Evolutionary conservation across 1,140 invertebrate genomes (phyloP).

Genomic region (Watersipora subatra): DNA sequence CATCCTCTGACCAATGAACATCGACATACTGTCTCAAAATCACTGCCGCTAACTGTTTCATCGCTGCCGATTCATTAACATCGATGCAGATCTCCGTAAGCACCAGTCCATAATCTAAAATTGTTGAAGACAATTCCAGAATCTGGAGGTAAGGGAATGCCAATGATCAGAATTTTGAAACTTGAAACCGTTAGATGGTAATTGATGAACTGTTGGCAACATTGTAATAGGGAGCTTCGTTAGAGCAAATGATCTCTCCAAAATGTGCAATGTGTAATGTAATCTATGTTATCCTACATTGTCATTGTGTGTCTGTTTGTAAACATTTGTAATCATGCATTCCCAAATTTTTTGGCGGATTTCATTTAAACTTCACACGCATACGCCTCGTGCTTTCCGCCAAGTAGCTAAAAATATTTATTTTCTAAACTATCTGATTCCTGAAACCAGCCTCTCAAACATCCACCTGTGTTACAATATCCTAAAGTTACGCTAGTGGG

Average conservation of each 20-base stretch:
- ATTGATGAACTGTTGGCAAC: background rate
- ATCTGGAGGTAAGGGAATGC: background rate
- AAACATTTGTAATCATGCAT: too few relatives aligned
- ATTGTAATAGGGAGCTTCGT: background rate
- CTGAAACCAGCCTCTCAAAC: too few relatives aligned
- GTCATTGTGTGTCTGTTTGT: too few relatives aligned
- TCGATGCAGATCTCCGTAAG: conserved; percentile 59
- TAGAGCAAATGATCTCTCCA: background rate
- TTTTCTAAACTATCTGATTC: too few relatives aligned
- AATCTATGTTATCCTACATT: too few relatives aligned
- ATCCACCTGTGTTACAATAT: too few relatives aligned
- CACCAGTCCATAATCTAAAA: conserved; percentile 57
- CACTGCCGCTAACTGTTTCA: conserved; percentile 57
- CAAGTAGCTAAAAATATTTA: too few relatives aligned
- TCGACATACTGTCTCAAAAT: conserved; percentile 63
- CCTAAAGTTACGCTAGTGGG: too few relatives aligned
- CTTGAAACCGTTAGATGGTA: background rate
- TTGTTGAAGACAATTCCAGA: conserved; percentile 9
- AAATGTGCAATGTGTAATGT: too few relatives aligned
- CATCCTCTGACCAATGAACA: conserved; percentile 51
- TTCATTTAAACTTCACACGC: too few relatives aligned
- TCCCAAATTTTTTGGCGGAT: too few relatives aligned
- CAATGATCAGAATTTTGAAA: background rate
- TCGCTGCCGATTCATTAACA: conserved; percentile 46
- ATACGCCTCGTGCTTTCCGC: too few relatives aligned